Evolutionary conservation across 2,888 invertebrate species (phyloP), one percentile per base, ranked within the genome.

Genomic region (Dicranocentrus wangi): DNA sequence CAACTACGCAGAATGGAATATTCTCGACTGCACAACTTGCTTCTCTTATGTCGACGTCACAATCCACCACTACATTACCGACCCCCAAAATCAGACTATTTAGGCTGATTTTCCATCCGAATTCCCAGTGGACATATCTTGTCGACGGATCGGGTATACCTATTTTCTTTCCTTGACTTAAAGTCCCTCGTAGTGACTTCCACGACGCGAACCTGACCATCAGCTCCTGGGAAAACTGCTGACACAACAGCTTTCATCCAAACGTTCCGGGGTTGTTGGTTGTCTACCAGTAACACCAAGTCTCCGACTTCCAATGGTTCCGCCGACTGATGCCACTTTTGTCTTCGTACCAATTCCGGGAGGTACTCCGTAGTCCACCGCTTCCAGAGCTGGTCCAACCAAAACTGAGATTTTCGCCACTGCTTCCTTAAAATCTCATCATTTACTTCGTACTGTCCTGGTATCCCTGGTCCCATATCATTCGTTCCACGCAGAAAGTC

Each of bases 191-290:
- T 60, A 1, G 28, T 17, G 3, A 75, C 76, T 8, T 76, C 60
- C 19, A 68, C 68, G 1, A 58, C 32, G 21, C 76, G 58, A 8
- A 76, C 68, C 19, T 76, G 76, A 1, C 51, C 61, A 23, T 76
- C 76, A 0, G 27, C 21, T 5, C 60, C 60, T 19, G 60, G 68
- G 19, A 60, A 68, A 1, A 32, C 13, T 5, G 5, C 15, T 0
- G 15, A 10, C 8, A 60, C 28, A 15, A 53, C 7, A 0, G 23
- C 68, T 21, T 23, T 27, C 51, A 8, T 19, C 76, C 76, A 68
- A 1, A n/a, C 13, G n/a, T 76, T 76, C 32, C 60, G 21, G 3
- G 76, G 76, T 25, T 5, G 21, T 5, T 21, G 60, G 3, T 76
- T 42, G 23, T 76, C 76, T 2, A 76, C 28, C 21, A 76, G n/a